Evolutionary conservation across 2,888 invertebrate genomes (phyloP).

Genomic region (Drosophila quinaria): DNA sequence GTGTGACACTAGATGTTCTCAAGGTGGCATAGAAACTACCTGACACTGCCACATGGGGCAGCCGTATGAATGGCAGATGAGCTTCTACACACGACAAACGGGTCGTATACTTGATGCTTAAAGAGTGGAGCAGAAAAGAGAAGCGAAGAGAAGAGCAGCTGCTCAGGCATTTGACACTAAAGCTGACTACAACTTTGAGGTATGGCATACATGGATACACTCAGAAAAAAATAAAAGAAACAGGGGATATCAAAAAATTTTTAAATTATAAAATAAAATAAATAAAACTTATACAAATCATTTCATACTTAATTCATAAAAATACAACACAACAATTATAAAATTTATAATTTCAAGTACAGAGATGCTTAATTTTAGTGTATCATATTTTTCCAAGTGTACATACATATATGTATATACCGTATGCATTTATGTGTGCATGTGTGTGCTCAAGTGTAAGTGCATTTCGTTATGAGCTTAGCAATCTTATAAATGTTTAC

Average conservation of each 20-base stretch:
- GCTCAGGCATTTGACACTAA: slow-evolving; percentile 57
- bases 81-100: slow-evolving; percentile 22
- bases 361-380: no score
- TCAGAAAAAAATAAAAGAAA: no score
- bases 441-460: slow-evolving; percentile 62
- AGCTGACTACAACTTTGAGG: slow-evolving; percentile 42
- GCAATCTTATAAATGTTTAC: slow-evolving; percentile 80
- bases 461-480: slow-evolving; percentile 80
- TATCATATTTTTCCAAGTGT: background rate
- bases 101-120: slow-evolving; percentile 36
- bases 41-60: slow-evolving; percentile 52
- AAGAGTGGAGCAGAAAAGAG: slow-evolving; percentile 1
- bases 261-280: no score
- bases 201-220: slow-evolving; percentile 27
- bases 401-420: background rate
- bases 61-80: slow-evolving; percentile 63
- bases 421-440: slow-evolving; percentile 14
- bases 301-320: no score
- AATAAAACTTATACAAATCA: no score
- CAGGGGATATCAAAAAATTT: no score
- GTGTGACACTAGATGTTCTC: slow-evolving; percentile 20
- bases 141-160: slow-evolving; percentile 14
- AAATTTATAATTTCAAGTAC: no score
- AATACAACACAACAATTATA: no score
- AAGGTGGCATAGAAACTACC: slow-evolving; percentile 16